Percentiles rank a stretch among this genome's conserved stretches.
phyloP scores from a whole-genome alignment of 2,797 vertebrate species.

The Myotis myotis region DNA sequence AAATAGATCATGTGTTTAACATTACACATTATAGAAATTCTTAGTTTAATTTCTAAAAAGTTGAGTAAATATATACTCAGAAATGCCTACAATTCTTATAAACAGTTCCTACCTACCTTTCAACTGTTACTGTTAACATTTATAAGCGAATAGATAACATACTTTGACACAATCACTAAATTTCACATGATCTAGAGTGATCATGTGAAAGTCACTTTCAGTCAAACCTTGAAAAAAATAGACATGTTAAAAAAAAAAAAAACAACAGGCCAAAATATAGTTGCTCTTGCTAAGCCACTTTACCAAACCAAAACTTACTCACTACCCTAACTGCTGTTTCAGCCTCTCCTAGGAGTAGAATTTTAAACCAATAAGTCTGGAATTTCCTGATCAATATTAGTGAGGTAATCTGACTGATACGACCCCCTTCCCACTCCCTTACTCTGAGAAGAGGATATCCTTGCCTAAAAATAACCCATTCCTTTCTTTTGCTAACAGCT shows the following conservation, averaged over 20 bases:
- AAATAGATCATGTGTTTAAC: conserved; percentile 56
- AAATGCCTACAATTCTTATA: conserved; percentile 54
- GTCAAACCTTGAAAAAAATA: conserved; percentile 44
- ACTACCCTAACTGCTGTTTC: background rate
- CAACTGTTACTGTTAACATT: conserved; percentile 56
- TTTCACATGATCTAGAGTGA: background rate
- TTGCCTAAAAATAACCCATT: background rate
- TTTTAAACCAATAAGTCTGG: background rate
- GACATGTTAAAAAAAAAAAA: background rate
- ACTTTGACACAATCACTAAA: conserved; percentile 52
- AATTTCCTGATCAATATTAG: background rate
- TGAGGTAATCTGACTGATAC: background rate
- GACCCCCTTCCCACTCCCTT: background rate
- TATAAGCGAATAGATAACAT: conserved; percentile 39
- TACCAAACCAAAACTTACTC: background rate
- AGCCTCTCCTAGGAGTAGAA: background rate
- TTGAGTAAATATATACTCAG: conserved; percentile 63
- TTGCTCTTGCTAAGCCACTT: background rate
- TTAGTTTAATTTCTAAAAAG: conserved; percentile 59
- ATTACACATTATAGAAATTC: conserved; percentile 39
- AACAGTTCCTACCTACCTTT: conserved; percentile 61
- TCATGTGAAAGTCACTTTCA: conserved; percentile 30
- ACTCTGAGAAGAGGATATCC: background rate
- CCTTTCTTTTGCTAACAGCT: background rate
- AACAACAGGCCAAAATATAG: background rate